Evolutionary conservation across 2,113 vertebrate genomes (phyloP).

Genomic region (Prionailurus bengalensis): DNA sequence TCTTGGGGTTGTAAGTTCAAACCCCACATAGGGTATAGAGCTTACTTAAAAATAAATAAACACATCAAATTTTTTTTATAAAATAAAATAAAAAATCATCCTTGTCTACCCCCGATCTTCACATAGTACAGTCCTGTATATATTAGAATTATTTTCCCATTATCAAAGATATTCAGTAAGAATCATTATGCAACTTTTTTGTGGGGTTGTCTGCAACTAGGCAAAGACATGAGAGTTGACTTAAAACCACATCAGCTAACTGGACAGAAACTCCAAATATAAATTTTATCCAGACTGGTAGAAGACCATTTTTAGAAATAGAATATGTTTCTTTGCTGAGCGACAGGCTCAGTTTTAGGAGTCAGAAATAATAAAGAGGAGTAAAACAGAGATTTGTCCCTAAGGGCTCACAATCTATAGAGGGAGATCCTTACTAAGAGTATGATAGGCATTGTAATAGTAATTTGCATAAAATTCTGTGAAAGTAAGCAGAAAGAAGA

Average conservation of each 20-base stretch:
- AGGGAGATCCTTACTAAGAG: neutral
- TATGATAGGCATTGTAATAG: neutral
- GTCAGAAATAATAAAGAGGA: conserved; percentile 41
- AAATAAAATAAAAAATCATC: neutral
- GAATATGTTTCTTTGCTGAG: conserved; percentile 34
- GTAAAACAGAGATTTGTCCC: neutral
- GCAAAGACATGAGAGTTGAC: neutral
- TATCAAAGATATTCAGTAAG: conserved; percentile 10
- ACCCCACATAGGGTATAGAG: neutral
- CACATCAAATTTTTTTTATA: neutral
- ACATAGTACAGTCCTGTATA: neutral
- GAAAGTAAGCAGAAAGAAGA: neutral
- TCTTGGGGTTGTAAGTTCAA: neutral
- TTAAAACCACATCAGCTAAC: neutral
- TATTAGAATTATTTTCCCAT: neutral
- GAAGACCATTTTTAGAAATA: conserved; percentile 46
- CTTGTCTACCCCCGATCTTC: neutral
- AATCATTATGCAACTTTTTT: neutral
- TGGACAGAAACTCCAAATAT: conserved; percentile 12
- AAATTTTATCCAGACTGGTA: conserved; percentile 15
- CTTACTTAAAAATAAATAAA: neutral
- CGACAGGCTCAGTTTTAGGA: neutral
- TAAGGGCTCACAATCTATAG: neutral
- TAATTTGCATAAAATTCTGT: conserved; percentile 19
- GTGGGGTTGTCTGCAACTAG: conserved; percentile 1